Evolutionary conservation across 1,140 invertebrate genomes (phyloP).

Genomic region (Drosophila repleta): DNA sequence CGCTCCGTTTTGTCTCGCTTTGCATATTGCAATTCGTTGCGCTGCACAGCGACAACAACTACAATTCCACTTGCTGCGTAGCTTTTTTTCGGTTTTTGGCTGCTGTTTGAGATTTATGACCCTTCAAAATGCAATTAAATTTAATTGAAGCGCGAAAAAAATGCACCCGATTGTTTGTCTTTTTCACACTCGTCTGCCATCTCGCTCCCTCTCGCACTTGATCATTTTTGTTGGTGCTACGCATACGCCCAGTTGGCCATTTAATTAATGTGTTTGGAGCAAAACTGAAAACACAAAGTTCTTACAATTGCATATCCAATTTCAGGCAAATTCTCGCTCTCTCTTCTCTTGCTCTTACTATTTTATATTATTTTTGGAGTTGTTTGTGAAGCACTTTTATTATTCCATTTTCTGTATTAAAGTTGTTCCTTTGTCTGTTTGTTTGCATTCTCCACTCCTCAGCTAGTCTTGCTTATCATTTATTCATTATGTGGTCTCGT

Average conservation of each 20-base stretch:
- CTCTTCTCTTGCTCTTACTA: background rate
- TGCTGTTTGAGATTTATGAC: constrained; percentile 80
- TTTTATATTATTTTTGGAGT: constrained; percentile 11
- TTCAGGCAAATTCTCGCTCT: constrained; percentile 13
- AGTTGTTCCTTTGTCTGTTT: constrained; percentile 33
- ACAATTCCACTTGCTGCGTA: constrained; percentile 30
- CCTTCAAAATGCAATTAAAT: constrained; percentile 84
- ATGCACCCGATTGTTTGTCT: constrained; percentile 50
- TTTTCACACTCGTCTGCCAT: constrained; percentile 56
- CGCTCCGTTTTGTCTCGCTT: constrained; percentile 57
- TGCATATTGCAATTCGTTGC: constrained; percentile 75
- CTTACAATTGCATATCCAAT: constrained; percentile 41
- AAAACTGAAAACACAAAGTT: constrained; percentile 43
- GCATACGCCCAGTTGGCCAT: constrained; percentile 66
- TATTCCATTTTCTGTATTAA: constrained; percentile 26
- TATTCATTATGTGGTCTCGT: constrained; percentile 56
- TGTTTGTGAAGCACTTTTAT: constrained; percentile 40
- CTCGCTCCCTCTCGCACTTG: constrained; percentile 5
- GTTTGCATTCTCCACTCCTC: constrained; percentile 2
- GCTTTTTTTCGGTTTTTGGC: constrained; percentile 29
- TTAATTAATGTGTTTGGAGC: constrained; percentile 75
- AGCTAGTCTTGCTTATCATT: constrained; percentile 62
- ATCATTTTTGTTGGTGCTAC: constrained; percentile 18
- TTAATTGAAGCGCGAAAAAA: constrained; percentile 82
- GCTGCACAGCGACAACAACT: constrained; percentile 23